phyloP scores from a whole-genome alignment of 2,888 invertebrate species.

The Matsumyia berberina region DNA sequence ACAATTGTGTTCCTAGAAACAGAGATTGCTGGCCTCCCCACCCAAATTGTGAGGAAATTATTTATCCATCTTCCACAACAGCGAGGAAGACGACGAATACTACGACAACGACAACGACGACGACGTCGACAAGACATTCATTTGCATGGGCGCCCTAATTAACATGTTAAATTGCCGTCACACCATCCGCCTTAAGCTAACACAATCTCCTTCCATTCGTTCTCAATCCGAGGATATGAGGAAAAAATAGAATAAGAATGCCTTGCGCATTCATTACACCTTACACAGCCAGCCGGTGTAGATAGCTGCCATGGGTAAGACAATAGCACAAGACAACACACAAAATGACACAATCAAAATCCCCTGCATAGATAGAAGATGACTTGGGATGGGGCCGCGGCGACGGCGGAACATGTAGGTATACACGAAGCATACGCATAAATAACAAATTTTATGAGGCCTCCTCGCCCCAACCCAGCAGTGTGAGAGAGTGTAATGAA shows the following conservation, averaged over 20 bases:
- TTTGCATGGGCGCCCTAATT: conserved; percentile 75
- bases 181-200: conserved; percentile 71
- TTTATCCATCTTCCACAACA: conserved; percentile 42
- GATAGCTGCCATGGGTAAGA: conserved; percentile 16
- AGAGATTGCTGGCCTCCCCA: conserved; percentile 35
- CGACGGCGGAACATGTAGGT: neutral
- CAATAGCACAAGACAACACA: conserved; percentile 59
- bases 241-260: conserved; percentile 30
- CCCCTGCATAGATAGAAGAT: conserved; percentile 43
- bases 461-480: neutral
- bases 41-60: conserved; percentile 32
- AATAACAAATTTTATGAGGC: conserved; percentile 57
- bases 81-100: conserved; percentile 3
- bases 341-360: conserved; percentile 73
- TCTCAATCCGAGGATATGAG: conserved; percentile 30
- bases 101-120: conserved; percentile 9
- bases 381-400: neutral
- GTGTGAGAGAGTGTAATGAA: conserved; percentile 13
- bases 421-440: conserved; percentile 39
- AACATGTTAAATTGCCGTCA: conserved; percentile 76
- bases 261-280: conserved; percentile 67
- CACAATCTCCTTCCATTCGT: conserved; percentile 47
- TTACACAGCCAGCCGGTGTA: conserved; percentile 11
- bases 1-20: conserved; percentile 63
- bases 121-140: conserved; percentile 67